Conservation (phyloP, 2,888 invertebrate species). For the Dorcus hopei region DNA sequence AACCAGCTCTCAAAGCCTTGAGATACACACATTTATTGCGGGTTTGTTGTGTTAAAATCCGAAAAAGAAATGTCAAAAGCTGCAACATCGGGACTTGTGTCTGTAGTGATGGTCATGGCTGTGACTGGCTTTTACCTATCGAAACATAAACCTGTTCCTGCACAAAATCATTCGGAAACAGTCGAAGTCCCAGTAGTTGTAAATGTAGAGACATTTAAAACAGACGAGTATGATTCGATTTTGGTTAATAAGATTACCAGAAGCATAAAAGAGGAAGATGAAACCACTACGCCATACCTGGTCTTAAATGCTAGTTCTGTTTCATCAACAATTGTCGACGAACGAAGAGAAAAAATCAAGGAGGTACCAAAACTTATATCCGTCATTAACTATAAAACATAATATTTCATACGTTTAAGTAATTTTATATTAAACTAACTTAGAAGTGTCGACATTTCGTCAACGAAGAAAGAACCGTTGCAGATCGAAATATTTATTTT, state of each 20-base stretch:
- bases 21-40: background rate
- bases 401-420: no score
- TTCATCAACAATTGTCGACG: slow-evolving; percentile 36
- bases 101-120: slow-evolving; percentile 53
- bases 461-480: no score
- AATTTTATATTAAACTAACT: no score
- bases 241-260: slow-evolving; percentile 15
- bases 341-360: slow-evolving; percentile 47
- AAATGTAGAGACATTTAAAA: background rate
- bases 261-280: slow-evolving; percentile 2
- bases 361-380: slow-evolving; percentile 33
- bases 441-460: no score
- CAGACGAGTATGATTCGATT: slow-evolving; percentile 3
- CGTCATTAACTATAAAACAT: background rate
- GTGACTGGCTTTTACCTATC: slow-evolving; percentile 55
- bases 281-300: background rate
- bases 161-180: background rate
- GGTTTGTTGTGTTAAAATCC: background rate
- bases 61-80: slow-evolving; percentile 22
- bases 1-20: background rate
- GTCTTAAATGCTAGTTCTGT: background rate
- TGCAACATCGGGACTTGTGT: slow-evolving; percentile 48
- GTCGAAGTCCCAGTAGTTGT: slow-evolving; percentile 2
- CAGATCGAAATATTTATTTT: background rate
- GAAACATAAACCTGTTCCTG: slow-evolving; percentile 28